Evolutionary conservation across 2,888 invertebrate species (phyloP), one percentile per base, ranked within the genome.

Genomic region (Clepsis dumicolana): DNA sequence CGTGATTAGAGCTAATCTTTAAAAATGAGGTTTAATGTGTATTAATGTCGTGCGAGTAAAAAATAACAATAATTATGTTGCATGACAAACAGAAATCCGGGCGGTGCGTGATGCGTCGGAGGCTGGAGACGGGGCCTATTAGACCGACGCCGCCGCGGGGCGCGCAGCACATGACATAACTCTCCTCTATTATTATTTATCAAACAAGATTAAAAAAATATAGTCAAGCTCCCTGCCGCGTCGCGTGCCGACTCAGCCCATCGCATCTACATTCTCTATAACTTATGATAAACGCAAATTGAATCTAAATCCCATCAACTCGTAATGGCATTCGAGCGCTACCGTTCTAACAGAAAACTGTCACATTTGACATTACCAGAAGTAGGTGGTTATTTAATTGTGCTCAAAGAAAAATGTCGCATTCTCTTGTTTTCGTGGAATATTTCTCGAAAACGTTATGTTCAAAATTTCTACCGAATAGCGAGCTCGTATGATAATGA

Each of bases 51-150:
- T 77, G 67, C 63, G 70, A 72, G 73, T 73, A 77, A 81, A 80
- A 77, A 81, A 80, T 80, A 80, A 81, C 78, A 82, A 84, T 84
- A 86, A 87, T 89, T 85, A 86, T 83, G 82, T 83, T 76, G 88
- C 84, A 88, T 90, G 88, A 89, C 89, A 89, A 83, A 89, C 88
- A 84, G 84, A 89, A 89, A 88, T 89, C 84, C 88, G 82, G 82
- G 87, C 86, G 84, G 84, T 85, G 81, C 84, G 80, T 82, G 84
- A 78, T 81, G 44, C 50, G 63, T 16, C 16, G 56, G 56, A 41
- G 54, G 44, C 56, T 50, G 75, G 83, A 83, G 80, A 79, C 81
- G 80, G 85, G 52, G 4, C 25, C 80, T 89, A 88, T 88, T 87
- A 85, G 79, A 81, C 82, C 81, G 84, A 80, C 84, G 70, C 81